phyloP scores from a whole-genome alignment of 1,140 invertebrate genomes.

The Chelonus insularis region DNA sequence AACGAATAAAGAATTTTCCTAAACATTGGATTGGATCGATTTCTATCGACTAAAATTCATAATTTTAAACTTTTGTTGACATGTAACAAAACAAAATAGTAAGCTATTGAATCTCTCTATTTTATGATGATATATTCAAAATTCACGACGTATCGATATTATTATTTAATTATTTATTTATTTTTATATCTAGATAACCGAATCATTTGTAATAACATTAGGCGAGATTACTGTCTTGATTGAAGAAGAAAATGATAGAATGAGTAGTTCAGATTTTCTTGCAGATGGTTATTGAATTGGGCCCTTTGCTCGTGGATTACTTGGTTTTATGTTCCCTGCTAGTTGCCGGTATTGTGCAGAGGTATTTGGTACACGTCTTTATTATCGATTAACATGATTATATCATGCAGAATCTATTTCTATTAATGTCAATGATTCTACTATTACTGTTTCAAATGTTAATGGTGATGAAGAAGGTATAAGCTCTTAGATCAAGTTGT shows the following conservation, averaged over 20 bases:
- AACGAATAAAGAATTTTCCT: too few species aligned
- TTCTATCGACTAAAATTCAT: too few species aligned
- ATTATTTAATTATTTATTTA: neutral
- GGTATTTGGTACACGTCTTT: conserved; percentile 75
- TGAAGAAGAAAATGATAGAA: conserved; percentile 24
- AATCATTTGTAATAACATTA: neutral
- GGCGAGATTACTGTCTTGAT: conserved; percentile 16
- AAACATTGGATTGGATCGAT: too few species aligned
- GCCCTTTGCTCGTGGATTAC: conserved; percentile 56
- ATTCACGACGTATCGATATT: neutral
- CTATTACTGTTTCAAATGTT: neutral
- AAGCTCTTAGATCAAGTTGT: conserved; percentile 70
- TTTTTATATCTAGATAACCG: conserved; percentile 4
- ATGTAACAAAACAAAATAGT: neutral
- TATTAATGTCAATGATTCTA: neutral
- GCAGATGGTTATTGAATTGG: conserved; percentile 34
- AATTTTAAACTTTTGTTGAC: too few species aligned
- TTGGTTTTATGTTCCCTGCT: conserved; percentile 63
- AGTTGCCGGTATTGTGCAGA: conserved; percentile 78
- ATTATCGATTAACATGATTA: conserved; percentile 71
- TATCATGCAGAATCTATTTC: conserved; percentile 56
- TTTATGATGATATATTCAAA: neutral
- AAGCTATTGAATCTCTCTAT: neutral
- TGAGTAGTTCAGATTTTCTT: conserved; percentile 46
- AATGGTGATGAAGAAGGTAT: conserved; percentile 42